These are phyloP conservation scores for Porites evermanni DNA, from an alignment of 92 coral and sea anemone species.

Conservation along the genomic window DNA sequence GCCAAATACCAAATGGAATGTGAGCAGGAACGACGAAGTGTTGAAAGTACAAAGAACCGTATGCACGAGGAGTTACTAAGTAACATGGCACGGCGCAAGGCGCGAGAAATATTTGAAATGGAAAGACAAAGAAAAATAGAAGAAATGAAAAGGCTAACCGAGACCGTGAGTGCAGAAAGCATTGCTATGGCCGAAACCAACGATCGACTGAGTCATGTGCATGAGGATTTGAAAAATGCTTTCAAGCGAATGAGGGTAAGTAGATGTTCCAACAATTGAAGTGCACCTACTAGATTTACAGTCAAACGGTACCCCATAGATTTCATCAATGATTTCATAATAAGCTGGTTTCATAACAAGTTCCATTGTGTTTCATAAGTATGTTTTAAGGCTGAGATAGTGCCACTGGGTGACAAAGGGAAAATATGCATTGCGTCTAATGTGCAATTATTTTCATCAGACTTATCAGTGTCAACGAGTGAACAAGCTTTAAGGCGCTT, in stretches of 20 bases:
- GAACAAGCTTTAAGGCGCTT: too few species aligned
- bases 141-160: slow-evolving; percentile 68
- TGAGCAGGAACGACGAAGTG: slow-evolving; percentile 70
- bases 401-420: too few species aligned
- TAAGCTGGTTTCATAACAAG: too few species aligned
- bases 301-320: too few species aligned
- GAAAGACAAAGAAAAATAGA: slow-evolving; percentile 81
- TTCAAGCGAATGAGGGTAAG: slow-evolving; percentile 86
- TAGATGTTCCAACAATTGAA: neutral
- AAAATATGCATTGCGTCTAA: too few species aligned
- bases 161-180: slow-evolving; percentile 74
- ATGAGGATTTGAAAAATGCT: slow-evolving; percentile 83
- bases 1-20: slow-evolving; percentile 88
- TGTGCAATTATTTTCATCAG: too few species aligned
- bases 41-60: slow-evolving; percentile 69
- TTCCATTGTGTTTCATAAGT: too few species aligned
- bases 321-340: too few species aligned
- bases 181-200: slow-evolving; percentile 92
- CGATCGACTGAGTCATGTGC: slow-evolving; percentile 79
- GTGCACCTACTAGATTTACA: neutral
- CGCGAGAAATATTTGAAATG: slow-evolving; percentile 69
- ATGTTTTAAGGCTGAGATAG: too few species aligned
- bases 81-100: slow-evolving; percentile 65
- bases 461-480: too few species aligned
- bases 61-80: slow-evolving; percentile 91